Base-by-base conservation (phyloP, 1,140 invertebrate species). In the Mamestra configurata region DNA sequence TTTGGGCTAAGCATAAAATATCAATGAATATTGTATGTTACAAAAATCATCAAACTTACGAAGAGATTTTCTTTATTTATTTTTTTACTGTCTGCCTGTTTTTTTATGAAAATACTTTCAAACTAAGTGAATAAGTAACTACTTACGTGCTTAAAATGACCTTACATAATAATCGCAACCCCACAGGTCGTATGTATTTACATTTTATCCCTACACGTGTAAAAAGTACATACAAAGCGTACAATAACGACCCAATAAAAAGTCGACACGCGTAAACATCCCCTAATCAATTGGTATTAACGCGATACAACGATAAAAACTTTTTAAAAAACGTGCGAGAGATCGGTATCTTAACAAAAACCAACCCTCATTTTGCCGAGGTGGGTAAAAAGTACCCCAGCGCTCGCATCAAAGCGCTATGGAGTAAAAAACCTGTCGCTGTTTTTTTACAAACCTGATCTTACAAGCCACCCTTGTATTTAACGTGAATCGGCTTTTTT, bases 311-410 rank as follows among this genome's bases (percentile, higher is more conserved):
- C n/a, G 81, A 84, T 82, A 90, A 93, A 92, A 91, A 89, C 68
- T 71, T 24, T 80, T 88, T 87, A 88, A 93, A 94, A 94, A 93
- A 93, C 89, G 92, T 90, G 93, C 88, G 90, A 94, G 83, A 86
- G 91, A 92, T 92, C 83, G 57, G 70, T 90, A 89, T 92, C 89
- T 79, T 59, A 15, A 86, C 85, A 94, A 93, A 92, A 92, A 91
- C 61, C 72, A 61, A 84, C 86, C 86, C 87, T 83, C 79, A 59
- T 80, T 78, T 79, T 81, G 84, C 82, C 64, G 55, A 20, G 71
- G 57, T 22, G 71, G 81, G 78, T 88, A 90, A 90, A 90, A 92
- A 89, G 88, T 75, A 85, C 84, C 86, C 86, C 86, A 80, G 55
- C 77, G 53, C 40, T 79, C 82, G 82, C 83, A 77, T 73, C 83